Conservation (phyloP, 2,113 vertebrate genomes). For the Synodontis membranacea region DNA sequence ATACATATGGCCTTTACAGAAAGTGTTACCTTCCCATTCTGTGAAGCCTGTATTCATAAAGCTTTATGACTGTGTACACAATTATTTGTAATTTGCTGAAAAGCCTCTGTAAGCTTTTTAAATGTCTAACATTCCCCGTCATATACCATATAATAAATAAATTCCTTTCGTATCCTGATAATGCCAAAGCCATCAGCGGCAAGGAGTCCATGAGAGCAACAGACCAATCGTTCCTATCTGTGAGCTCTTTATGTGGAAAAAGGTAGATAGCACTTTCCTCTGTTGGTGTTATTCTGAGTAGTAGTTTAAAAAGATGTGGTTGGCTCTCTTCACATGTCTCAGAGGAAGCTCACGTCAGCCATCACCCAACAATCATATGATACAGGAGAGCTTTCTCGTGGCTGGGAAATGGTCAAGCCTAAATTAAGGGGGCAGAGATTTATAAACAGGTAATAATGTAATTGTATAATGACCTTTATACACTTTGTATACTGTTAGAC, state of each 20-base stretch:
- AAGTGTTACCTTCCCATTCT: background rate
- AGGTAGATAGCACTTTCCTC: background rate
- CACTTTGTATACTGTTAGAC: background rate
- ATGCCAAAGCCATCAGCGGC: background rate
- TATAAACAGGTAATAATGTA: background rate
- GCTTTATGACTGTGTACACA: background rate
- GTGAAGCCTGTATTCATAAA: conserved; percentile 1
- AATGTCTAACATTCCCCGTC: background rate
- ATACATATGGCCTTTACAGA: background rate
- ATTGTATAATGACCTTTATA: background rate
- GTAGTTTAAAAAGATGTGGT: background rate
- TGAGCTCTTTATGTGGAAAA: background rate
- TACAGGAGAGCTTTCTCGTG: background rate
- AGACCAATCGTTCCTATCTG: too few species aligned
- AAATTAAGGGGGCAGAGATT: background rate
- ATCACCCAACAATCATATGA: too few species aligned
- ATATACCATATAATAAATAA: background rate
- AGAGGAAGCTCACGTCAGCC: background rate
- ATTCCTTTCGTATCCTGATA: background rate
- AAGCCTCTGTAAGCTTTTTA: background rate
- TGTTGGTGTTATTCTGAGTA: background rate
- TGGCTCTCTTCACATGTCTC: background rate
- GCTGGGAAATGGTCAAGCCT: background rate
- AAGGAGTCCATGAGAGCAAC: background rate
- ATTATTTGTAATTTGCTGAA: background rate